A percentile compares a stretch with the other conserved stretches of the same genome.
Conservation (phyloP, 2,888 invertebrate species). For the Chesias legatella region DNA sequence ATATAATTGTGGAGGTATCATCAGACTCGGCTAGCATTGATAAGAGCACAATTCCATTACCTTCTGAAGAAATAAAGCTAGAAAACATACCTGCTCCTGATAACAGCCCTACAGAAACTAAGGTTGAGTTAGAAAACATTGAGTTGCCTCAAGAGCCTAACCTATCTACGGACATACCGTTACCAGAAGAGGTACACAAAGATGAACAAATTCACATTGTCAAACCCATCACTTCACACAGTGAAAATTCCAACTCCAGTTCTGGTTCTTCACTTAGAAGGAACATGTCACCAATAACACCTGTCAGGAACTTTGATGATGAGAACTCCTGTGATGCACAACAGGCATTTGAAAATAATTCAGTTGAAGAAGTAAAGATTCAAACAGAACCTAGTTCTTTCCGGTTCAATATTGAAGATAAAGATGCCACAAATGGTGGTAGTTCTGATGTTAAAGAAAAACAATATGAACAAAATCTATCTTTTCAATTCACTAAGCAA, state of each 20-base stretch:
- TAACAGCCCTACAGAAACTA: slow-evolving; percentile 51
- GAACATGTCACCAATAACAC: slow-evolving; percentile 74
- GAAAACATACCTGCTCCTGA: slow-evolving; percentile 68
- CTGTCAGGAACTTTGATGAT: slow-evolving; percentile 70
- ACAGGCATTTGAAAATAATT: slow-evolving; percentile 67
- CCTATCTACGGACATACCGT: slow-evolving; percentile 45
- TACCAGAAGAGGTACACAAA: slow-evolving; percentile 51
- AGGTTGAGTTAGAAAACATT: slow-evolving; percentile 55
- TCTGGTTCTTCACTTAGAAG: slow-evolving; percentile 66
- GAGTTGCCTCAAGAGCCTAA: slow-evolving; percentile 55
- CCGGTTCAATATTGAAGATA: slow-evolving; percentile 63
- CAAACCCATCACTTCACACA: slow-evolving; percentile 51
- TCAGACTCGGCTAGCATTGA: slow-evolving; percentile 42
- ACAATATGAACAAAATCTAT: slow-evolving; percentile 48
- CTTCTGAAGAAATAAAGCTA: slow-evolving; percentile 57
- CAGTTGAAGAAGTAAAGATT: slow-evolving; percentile 42
- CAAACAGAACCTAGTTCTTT: slow-evolving; percentile 63
- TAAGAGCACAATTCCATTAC: slow-evolving; percentile 53
- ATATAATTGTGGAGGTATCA: slow-evolving; percentile 14
- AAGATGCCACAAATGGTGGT: slow-evolving; percentile 46
- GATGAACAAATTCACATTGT: slow-evolving; percentile 51
- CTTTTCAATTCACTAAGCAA: slow-evolving; percentile 65
- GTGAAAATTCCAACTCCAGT: slow-evolving; percentile 65
- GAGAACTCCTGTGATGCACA: slow-evolving; percentile 75
- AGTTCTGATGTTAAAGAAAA: slow-evolving; percentile 48